phyloP scores from a whole-genome alignment of 35 echinoderm and acorn worm genomes.

The Ophioderma brevispina region DNA sequence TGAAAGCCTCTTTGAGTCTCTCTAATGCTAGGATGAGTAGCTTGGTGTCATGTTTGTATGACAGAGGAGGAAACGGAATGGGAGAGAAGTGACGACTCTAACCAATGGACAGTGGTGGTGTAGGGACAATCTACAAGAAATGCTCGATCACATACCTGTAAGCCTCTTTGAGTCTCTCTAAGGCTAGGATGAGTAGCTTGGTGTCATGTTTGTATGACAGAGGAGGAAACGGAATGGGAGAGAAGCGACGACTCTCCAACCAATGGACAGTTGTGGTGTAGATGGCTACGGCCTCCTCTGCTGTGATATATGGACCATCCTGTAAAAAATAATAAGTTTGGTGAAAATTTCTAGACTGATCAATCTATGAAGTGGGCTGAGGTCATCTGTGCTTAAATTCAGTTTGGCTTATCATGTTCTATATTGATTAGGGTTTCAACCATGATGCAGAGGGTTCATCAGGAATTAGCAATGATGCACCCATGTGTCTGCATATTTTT shows the following conservation, averaged over 20 bases:
- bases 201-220: slow-evolving; percentile 99
- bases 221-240: slow-evolving; percentile 98
- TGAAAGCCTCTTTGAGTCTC: slow-evolving; percentile 99
- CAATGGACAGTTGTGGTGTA: slow-evolving; percentile 99
- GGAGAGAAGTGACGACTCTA: slow-evolving; percentile 96
- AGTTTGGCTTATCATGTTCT: background rate
- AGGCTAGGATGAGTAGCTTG: slow-evolving; percentile 94
- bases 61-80: slow-evolving; percentile 99
- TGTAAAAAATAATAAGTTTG: slow-evolving; percentile 19
- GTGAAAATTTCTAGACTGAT: too few relatives aligned
- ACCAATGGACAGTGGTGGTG: slow-evolving; percentile 98
- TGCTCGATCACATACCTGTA: slow-evolving; percentile 79
- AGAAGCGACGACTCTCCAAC: slow-evolving; percentile 93
- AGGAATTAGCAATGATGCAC: too few relatives aligned
- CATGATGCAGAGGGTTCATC: too few relatives aligned
- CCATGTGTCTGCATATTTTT: too few relatives aligned
- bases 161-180: slow-evolving; percentile 98
- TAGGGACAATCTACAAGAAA: slow-evolving; percentile 37
- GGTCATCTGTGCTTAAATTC: background rate
- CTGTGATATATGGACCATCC: slow-evolving; percentile 99
- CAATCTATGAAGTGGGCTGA: too few relatives aligned
- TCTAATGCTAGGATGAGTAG: slow-evolving; percentile 96
- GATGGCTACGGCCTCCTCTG: slow-evolving; percentile 98
- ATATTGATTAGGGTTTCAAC: background rate
- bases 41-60: slow-evolving; percentile 99